phyloP scores from a whole-genome alignment of 1,140 invertebrate genomes.

The Rhizoglyphus robini region DNA sequence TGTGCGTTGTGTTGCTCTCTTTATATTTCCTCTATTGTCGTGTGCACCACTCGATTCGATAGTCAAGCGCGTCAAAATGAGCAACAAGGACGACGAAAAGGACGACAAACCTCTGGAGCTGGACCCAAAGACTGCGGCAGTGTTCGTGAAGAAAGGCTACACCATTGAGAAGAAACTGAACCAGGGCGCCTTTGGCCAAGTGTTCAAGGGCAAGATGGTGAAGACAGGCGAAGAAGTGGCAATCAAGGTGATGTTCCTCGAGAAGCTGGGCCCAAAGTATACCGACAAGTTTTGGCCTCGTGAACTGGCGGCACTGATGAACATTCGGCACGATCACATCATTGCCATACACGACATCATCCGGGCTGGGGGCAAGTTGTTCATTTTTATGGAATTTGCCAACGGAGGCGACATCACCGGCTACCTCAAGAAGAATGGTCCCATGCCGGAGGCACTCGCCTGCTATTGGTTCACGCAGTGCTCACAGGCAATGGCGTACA shows the following conservation, averaged over 20 bases:
- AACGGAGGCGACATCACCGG: constrained; percentile 11
- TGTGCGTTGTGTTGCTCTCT: too few species aligned
- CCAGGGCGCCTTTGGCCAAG: constrained; percentile 18
- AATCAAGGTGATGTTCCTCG: constrained; percentile 18
- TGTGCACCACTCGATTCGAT: too few species aligned
- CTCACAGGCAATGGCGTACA: background rate
- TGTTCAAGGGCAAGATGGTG: constrained; percentile 18
- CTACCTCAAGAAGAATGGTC: constrained; percentile 20
- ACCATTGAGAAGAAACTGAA: constrained; percentile 4
- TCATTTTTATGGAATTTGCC: constrained; percentile 20
- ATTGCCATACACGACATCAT: constrained; percentile 15
- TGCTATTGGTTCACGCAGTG: constrained; percentile 16
- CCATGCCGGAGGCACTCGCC: constrained; percentile 7
- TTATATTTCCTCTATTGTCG: too few species aligned
- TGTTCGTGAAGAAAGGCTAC: constrained; percentile 19
- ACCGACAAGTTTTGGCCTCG: constrained; percentile 19
- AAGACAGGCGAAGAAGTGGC: constrained; percentile 17
- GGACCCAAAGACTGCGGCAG: constrained; percentile 16
- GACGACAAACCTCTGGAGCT: too few species aligned
- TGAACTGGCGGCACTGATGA: constrained; percentile 16
- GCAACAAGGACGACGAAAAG: too few species aligned
- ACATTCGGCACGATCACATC: background rate
- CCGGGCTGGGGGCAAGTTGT: constrained; percentile 8
- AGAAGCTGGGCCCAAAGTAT: constrained; percentile 19
- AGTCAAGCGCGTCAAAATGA: too few species aligned